Conservation (phyloP, 2,797 vertebrate species). For the Pelobates cultripes region DNA sequence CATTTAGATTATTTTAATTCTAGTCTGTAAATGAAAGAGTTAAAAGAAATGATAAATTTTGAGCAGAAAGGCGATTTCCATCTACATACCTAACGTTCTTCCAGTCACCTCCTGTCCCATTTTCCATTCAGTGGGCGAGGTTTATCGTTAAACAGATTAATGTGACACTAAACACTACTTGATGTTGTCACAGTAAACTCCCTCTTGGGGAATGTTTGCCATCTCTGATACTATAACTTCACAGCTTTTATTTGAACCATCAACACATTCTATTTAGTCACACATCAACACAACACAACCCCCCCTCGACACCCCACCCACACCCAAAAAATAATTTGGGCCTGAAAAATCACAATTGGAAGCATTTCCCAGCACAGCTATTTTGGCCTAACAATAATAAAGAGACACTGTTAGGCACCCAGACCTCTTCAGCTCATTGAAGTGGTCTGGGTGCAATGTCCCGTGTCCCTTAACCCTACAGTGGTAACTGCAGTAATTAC, state of each 20-base stretch:
- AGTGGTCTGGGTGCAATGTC: too few species aligned
- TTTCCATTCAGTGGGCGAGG: not conserved
- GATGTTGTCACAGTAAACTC: conserved; percentile 16
- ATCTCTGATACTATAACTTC: not conserved
- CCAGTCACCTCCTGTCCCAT: not conserved
- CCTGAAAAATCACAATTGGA: too few species aligned
- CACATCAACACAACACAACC: too few species aligned
- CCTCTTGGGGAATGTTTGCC: not conserved
- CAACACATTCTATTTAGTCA: not conserved
- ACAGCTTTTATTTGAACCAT: not conserved
- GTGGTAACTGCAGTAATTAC: too few species aligned
- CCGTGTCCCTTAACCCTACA: too few species aligned
- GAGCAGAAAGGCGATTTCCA: not conserved
- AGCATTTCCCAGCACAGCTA: too few species aligned
- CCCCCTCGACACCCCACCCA: too few species aligned
- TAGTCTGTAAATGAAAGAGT: not conserved
- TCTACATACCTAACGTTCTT: not conserved
- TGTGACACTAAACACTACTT: not conserved
- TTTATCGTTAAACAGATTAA: conserved; percentile 31
- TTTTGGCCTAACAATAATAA: too few species aligned
- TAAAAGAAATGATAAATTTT: not conserved
- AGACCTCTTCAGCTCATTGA: too few species aligned
- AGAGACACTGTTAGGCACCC: too few species aligned
- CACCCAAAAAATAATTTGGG: too few species aligned
- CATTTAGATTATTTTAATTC: too few species aligned